Percentiles rank a stretch among this genome's conserved stretches.
These are phyloP conservation scores for Buceros bicornis DNA, from an alignment of 2,797 vertebrate species.

Conservation along the genomic window DNA sequence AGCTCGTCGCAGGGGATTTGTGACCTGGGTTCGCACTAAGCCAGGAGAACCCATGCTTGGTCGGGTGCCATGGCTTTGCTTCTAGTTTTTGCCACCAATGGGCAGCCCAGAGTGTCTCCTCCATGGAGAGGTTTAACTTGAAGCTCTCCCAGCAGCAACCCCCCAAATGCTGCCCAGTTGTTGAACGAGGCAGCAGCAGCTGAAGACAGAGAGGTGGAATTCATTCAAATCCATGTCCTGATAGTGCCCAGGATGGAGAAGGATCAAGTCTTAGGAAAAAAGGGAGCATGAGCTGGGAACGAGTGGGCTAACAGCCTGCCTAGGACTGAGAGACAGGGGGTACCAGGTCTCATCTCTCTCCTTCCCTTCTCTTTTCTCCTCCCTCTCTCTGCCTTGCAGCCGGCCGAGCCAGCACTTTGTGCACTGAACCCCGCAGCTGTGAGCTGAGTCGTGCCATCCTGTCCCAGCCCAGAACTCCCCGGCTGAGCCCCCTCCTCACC, in stretches of 20 bases:
- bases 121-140: neutral
- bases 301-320: neutral
- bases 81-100: neutral
- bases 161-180: neutral
- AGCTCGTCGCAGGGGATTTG: neutral
- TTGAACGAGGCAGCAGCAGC: neutral
- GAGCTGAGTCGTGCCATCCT: neutral
- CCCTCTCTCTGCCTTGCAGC: neutral
- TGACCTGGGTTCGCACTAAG: neutral
- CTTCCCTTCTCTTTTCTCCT: neutral
- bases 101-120: neutral
- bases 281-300: neutral
- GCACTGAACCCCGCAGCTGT: accelerated
- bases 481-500: neutral
- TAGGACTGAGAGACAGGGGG: neutral
- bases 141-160: neutral
- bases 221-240: neutral
- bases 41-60: neutral
- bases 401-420: accelerated
- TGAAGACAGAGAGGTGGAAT: neutral
- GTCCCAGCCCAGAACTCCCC: neutral
- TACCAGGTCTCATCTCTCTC: neutral
- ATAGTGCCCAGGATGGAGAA: neutral
- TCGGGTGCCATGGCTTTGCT: neutral
- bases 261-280: neutral